Evolutionary conservation across 1,140 invertebrate species (phyloP).

Genomic region (Pectinophora gossypiella): DNA sequence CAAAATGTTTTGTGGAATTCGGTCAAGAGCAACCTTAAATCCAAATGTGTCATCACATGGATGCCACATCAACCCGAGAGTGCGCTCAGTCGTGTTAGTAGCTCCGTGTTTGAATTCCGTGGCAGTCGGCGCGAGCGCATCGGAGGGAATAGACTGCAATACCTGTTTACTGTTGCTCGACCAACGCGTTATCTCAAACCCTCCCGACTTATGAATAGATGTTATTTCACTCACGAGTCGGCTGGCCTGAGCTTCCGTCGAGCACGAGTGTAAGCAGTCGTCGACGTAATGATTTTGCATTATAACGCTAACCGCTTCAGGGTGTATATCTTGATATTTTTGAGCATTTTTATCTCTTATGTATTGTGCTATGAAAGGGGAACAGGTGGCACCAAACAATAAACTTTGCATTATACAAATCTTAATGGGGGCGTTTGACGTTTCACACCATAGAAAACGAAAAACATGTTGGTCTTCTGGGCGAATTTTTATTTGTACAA

Average conservation of each 20-base stretch:
- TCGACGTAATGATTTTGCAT: conserved; percentile 36
- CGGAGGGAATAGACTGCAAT: background rate
- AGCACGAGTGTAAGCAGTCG: conserved; percentile 32
- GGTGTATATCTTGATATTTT: conserved; percentile 13
- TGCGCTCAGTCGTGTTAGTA: background rate
- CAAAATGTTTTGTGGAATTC: background rate
- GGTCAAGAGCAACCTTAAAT: background rate
- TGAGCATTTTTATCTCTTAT: conserved; percentile 27
- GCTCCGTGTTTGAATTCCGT: background rate
- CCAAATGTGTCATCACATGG: background rate
- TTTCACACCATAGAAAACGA: conserved; percentile 37
- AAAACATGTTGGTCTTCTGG: conserved; percentile 30
- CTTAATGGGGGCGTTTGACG: background rate
- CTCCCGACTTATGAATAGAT: conserved; percentile 13
- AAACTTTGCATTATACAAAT: conserved; percentile 24
- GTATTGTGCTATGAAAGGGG: conserved; percentile 22
- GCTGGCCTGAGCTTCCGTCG: conserved; percentile 16
- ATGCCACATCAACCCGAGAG: background rate
- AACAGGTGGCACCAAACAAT: conserved; percentile 27
- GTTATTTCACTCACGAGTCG: conserved; percentile 12
- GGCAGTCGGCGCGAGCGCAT: background rate
- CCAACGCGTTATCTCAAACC: conserved; percentile 16
- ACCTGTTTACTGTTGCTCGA: background rate
- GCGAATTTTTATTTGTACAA: conserved; percentile 30
- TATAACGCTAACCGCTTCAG: conserved; percentile 19